Percentiles rank a stretch among this genome's conserved stretches.
Conservation (phyloP, 1,140 invertebrate genomes). For the Brachionus koreanus region DNA sequence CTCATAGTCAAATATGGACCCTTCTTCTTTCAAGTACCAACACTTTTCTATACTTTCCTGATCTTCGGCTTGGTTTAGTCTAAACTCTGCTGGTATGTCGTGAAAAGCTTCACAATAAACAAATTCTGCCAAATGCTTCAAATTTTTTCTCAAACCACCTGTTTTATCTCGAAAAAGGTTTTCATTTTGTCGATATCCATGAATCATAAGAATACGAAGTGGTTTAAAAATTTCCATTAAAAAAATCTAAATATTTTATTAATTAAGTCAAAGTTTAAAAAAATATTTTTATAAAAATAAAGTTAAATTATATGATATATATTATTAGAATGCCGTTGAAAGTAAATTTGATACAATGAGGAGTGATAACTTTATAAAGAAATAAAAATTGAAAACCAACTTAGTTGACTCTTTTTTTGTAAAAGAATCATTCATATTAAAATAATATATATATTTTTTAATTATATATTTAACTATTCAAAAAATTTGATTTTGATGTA, state of each 20-base stretch:
- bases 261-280: background rate
- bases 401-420: no score
- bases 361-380: no score
- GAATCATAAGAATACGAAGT: constrained; percentile 16
- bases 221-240: background rate
- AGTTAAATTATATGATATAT: no score
- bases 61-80: background rate
- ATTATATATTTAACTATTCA: no score
- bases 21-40: constrained; percentile 12
- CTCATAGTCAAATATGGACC: background rate
- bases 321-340: no score
- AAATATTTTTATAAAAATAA: background rate
- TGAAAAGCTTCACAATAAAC: constrained; percentile 33
- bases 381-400: no score
- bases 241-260: background rate
- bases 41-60: background rate
- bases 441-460: no score
- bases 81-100: background rate
- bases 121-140: constrained; percentile 31
- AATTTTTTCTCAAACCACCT: constrained; percentile 32
- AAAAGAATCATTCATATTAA: no score
- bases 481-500: no score
- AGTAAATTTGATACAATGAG: no score
- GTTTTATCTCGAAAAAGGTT: constrained; percentile 16
- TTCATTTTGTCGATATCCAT: constrained; percentile 43